Percentiles rank a stretch among this genome's conserved stretches.
phyloP scores from a whole-genome alignment of 2,113 vertebrate species.

The Vombatus ursinus region DNA sequence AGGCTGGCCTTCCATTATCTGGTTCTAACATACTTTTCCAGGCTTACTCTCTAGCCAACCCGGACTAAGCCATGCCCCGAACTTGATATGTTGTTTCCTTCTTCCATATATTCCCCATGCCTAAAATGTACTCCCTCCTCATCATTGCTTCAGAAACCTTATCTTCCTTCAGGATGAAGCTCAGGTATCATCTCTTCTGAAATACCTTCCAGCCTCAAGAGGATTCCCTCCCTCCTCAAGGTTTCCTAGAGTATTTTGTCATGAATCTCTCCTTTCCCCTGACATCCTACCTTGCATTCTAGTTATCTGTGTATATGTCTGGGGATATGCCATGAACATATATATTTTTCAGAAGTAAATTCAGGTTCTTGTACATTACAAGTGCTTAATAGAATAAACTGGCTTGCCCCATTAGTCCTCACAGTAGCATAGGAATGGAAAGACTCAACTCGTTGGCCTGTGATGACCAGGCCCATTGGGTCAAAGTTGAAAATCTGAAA shows the following conservation, averaged over 20 bases:
- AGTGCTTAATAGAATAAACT: not conserved
- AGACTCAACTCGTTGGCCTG: not conserved
- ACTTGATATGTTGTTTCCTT: not conserved
- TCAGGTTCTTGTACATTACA: not conserved
- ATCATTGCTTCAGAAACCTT: not conserved
- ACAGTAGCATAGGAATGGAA: not conserved
- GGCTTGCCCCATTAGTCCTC: not conserved
- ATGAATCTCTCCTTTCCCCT: not conserved
- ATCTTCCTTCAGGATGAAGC: not conserved
- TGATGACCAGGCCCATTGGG: not conserved
- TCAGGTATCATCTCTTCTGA: not conserved
- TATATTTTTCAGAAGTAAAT: not conserved
- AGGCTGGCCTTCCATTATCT: not conserved
- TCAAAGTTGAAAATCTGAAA: slow-evolving; percentile 55
- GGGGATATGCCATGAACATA: not conserved
- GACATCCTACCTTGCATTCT: not conserved
- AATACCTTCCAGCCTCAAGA: not conserved
- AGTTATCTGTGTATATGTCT: not conserved
- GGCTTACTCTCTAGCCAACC: not conserved
- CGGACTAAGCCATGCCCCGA: not conserved
- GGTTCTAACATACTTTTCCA: not conserved
- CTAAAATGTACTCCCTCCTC: not conserved
- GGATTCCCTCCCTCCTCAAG: not conserved
- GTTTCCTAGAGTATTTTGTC: not conserved
- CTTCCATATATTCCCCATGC: not conserved